Conservation (phyloP, 2,797 vertebrate species). For the Megaceryle alcyon region DNA sequence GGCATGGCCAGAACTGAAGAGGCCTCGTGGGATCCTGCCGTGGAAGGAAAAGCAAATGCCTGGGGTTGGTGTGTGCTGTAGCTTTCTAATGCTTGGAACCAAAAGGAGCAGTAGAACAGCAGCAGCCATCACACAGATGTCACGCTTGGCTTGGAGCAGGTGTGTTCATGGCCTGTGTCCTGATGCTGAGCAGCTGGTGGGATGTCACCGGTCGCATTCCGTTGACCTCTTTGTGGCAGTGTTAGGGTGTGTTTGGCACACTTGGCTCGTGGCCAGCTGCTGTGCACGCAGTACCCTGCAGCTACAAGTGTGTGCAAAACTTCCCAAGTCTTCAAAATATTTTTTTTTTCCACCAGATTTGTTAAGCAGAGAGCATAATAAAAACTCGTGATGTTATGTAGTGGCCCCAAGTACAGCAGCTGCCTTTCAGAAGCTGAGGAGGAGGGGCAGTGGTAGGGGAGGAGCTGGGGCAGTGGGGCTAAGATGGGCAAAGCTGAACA, state of each 20-base stretch:
- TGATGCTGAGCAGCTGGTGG: not conserved
- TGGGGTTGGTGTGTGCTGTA: not conserved
- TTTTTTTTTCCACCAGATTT: not conserved
- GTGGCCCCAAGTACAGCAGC: no score
- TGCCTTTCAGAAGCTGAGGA: not conserved
- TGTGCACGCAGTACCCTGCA: no score
- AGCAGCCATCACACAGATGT: not conserved
- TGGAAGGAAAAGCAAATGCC: not conserved
- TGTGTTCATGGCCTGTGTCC: not conserved
- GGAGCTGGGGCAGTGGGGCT: not conserved
- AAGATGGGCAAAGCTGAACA: no score
- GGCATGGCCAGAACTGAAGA: not conserved
- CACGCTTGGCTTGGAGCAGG: not conserved
- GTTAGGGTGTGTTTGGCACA: no score
- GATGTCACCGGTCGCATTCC: not conserved
- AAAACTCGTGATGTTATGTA: fast-evolving
- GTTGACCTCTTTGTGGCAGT: no score
- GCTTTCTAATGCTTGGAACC: not conserved
- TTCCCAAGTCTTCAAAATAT: not conserved
- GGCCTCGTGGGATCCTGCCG: no score
- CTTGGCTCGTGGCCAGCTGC: not conserved
- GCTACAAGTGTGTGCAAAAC: not conserved
- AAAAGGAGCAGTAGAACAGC: not conserved
- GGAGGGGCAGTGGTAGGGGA: not conserved
- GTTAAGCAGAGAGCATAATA: not conserved